phyloP scores from a whole-genome alignment of 2,797 vertebrate species.

The Tangara arthus region DNA sequence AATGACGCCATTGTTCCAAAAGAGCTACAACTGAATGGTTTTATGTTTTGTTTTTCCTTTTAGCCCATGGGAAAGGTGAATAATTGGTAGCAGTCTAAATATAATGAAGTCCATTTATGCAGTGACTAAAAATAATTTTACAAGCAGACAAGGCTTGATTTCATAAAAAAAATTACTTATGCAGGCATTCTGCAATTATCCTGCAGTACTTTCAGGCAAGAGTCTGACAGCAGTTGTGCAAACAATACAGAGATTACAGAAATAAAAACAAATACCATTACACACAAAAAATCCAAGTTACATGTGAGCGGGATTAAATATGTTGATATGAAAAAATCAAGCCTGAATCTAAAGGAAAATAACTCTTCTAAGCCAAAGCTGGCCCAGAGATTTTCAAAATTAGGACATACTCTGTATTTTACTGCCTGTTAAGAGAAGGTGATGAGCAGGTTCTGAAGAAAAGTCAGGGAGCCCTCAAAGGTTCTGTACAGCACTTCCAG shows the following conservation, averaged over 20 bases:
- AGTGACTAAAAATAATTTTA: slow-evolving; percentile 76
- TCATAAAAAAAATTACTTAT: slow-evolving; percentile 79
- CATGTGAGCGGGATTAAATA: slow-evolving; percentile 55
- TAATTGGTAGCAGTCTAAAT: slow-evolving; percentile 68
- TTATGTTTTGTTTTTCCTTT: slow-evolving; percentile 38
- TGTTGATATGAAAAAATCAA: neutral
- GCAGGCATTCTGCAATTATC: slow-evolving; percentile 78
- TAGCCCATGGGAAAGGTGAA: slow-evolving; percentile 73
- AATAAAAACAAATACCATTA: slow-evolving; percentile 79
- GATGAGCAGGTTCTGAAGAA: neutral
- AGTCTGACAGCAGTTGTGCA: slow-evolving; percentile 78
- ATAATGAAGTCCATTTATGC: slow-evolving; percentile 77
- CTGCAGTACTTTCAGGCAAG: slow-evolving; percentile 75
- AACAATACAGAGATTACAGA: slow-evolving; percentile 76
- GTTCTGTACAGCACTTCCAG: neutral
- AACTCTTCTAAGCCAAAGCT: neutral
- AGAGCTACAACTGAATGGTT: slow-evolving; percentile 27
- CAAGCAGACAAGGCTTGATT: slow-evolving; percentile 77
- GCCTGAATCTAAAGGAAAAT: neutral
- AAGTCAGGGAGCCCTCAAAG: neutral
- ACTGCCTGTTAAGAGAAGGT: neutral
- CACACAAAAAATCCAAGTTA: slow-evolving; percentile 66
- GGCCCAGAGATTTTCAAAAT: neutral
- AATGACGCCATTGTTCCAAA: slow-evolving; percentile 16
- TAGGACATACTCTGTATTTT: neutral